Base-by-base conservation (phyloP, 2,113 vertebrate genomes). In the Megaceryle maxima region DNA sequence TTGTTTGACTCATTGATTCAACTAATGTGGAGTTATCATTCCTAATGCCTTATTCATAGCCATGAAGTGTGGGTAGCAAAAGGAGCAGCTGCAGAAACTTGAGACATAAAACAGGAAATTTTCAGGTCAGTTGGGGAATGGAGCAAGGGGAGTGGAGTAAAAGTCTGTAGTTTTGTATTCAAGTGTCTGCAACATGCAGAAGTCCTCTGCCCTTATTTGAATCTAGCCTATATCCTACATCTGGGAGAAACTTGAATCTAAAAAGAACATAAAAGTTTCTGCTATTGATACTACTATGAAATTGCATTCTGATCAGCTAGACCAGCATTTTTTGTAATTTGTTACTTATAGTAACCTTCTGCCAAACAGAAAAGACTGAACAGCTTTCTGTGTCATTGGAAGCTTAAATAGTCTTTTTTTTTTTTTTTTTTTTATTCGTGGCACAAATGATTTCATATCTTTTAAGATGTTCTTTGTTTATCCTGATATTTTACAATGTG, bases 371-470 rank as follows among this genome's bases (percentile, higher is more conserved):
- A 80, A 16, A 87, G 56, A 89, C 20, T 87, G 57, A 93, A 87
- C 50, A 88, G 39, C 29, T 82, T 91, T 72, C 33, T 76, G 14
- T 92, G 70, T 96, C 81, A 94, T 87, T 82, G 51, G 29, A 96
- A 46, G 31, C 88, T 97, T 94, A 94, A 96, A 89, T 66, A 48
- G 18, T 81, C 43, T 90, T 96, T 46, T 18, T 18, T 18, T 46
- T 43, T 43, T 44, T 44, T 16, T 92, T 60, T 12, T 94, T 88
- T 97, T 87, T 85, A 69, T 73, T 44, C 7, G 15, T 91, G 76
- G 64, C 87, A 63, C 39, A 94, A 90, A 93, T 93, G 25, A 96
- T 95, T 72, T 68, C 94, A 94, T 35, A 88, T 84, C 50, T 90
- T 88, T 88, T 78, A 94, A 78, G 29, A 31, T 80, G 13, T 41